Base-by-base conservation (phyloP, 2,113 vertebrate genomes). In the Tylochromis polylepis region DNA sequence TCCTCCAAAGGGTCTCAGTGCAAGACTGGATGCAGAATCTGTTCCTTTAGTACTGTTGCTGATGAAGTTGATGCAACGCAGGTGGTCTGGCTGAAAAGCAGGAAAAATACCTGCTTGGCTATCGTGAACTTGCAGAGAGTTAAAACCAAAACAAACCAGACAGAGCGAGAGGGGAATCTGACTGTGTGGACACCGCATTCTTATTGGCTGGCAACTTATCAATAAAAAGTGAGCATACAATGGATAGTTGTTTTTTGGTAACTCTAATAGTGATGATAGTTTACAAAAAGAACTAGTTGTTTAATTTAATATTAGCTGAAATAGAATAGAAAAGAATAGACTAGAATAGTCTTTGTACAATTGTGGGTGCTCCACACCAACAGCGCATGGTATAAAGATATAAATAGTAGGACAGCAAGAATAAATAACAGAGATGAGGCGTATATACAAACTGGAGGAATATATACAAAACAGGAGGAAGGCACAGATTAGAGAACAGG, bases 251-350 rank as follows among this genome's bases (percentile, higher is more conserved):
- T n/a, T n/a, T n/a, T n/a, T 5, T 67, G 4, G 34, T 2, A 67
- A 67, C 20, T 14, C 6, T 22, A 22, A 65, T 38, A 67, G 36
- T 5, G 11, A 67, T 38, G 20, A 41, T 38, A 67, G 12, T 22
- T 41, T 0, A 41, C 20, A 67, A 41, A 20, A 41, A 3, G 20
- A 67, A 67, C 36, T 41, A 1, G 0, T 14, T 1, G 36, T 67
- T 67, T 41, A 9, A 41, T 67, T 15, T 14, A 67, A 9, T 67
- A 22, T 67, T 41, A 22, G 1, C 62, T 67, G 34, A 15, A 65
- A 38, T 20, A 31, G 14, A 59, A 59, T 3, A 34, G 59, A 20
- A 20, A 62, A 62, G 5, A 36, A 36, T 36, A 7, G 59, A 36
- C 20, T 36, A 7, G 59, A 62, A 0, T 36, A 36, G 31, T n/a